phyloP scores from a whole-genome alignment of 2,113 vertebrate species.

The Heterotis niloticus region DNA sequence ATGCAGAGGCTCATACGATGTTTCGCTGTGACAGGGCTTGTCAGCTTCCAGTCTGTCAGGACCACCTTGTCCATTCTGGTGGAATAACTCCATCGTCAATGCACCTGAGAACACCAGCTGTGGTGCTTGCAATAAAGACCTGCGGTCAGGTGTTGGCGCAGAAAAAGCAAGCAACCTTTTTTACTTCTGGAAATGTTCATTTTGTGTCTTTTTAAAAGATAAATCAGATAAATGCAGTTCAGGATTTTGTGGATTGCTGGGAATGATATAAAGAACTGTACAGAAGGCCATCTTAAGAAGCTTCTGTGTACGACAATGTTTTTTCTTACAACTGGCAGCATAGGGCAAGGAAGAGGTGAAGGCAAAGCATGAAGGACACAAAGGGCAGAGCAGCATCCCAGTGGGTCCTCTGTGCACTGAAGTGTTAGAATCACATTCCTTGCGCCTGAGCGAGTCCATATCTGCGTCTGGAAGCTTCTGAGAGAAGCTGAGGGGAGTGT shows the following conservation, averaged over 20 bases:
- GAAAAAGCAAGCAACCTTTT: too few species aligned
- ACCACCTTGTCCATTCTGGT: neutral
- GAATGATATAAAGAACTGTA: too few species aligned
- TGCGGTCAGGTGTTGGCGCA: too few species aligned
- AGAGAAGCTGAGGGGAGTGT: neutral
- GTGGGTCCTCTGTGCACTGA: conserved; percentile 28
- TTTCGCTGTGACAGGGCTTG: neutral
- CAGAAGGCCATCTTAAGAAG: too few species aligned
- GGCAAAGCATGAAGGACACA: conserved; percentile 28
- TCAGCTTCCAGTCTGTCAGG: neutral
- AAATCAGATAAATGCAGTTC: too few species aligned
- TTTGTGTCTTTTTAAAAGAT: too few species aligned
- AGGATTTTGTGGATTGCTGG: too few species aligned
- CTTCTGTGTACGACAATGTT: neutral
- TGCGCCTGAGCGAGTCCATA: conserved; percentile 18
- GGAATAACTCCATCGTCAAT: neutral
- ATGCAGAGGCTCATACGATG: too few species aligned
- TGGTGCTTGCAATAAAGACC: neutral
- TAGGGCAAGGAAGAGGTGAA: conserved; percentile 17
- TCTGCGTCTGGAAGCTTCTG: conserved; percentile 17
- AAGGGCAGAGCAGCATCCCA: neutral
- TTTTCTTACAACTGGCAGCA: too few species aligned
- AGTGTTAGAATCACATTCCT: conserved; percentile 29
- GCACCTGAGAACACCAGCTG: neutral
- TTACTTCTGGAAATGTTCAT: too few species aligned